Conservation (phyloP, 92 coral and sea anemone species). For the Porites lobata region DNA sequence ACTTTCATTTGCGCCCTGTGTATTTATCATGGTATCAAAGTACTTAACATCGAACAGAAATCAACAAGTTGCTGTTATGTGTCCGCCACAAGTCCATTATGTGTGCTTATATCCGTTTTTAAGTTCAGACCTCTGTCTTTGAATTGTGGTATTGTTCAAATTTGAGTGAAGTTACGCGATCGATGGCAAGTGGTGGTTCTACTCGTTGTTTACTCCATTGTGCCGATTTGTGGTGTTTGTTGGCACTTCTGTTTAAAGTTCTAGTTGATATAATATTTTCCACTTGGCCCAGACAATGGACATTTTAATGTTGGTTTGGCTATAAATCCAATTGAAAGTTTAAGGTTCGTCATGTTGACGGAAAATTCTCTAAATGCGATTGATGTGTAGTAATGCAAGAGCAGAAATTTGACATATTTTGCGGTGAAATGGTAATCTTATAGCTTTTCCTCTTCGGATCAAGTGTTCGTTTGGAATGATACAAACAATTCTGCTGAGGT, state of each 20-base stretch:
- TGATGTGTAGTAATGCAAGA: background rate
- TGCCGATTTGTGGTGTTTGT: too few relatives aligned
- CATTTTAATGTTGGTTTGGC: background rate
- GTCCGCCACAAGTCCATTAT: background rate
- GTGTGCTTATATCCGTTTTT: background rate
- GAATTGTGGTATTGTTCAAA: slow-evolving; percentile 32
- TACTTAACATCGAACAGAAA: background rate
- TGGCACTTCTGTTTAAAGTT: slow-evolving; percentile 12
- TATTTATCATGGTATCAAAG: background rate
- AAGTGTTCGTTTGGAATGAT: background rate
- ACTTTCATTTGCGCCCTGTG: background rate
- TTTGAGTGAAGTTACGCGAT: background rate
- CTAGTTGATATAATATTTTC: slow-evolving; percentile 12
- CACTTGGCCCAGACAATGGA: background rate
- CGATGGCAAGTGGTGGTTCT: background rate
- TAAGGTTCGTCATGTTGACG: too few relatives aligned
- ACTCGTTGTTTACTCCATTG: background rate
- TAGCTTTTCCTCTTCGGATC: slow-evolving; percentile 28
- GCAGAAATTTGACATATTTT: slow-evolving; percentile 8
- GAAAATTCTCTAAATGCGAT: slow-evolving; percentile 20
- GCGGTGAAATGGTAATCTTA: slow-evolving; percentile 8
- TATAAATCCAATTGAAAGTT: too few relatives aligned
- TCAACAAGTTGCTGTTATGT: slow-evolving; percentile 14
- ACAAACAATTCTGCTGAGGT: background rate
- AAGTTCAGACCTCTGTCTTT: background rate